Percentiles rank a stretch among this genome's conserved stretches.
Conservation (phyloP, 2,797 vertebrate genomes). For the Oreonectes daqikongensis region DNA sequence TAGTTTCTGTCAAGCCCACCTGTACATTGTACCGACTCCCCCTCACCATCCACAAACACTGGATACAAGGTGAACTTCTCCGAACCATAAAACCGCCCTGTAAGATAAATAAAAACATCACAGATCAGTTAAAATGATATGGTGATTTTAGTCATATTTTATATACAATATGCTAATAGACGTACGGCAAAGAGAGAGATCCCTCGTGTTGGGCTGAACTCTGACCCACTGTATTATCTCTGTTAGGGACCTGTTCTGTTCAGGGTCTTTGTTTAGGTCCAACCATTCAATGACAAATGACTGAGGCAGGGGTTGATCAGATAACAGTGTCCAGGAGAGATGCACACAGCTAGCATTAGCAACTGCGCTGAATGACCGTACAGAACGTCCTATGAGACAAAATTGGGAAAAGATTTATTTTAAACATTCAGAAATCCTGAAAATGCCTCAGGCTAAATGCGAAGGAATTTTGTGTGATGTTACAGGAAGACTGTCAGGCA, state of each 20-base stretch:
- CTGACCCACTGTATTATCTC: constrained; percentile 78
- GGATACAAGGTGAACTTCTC: constrained; percentile 88
- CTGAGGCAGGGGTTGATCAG: constrained; percentile 64
- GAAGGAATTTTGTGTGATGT: not conserved
- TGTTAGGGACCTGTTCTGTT: constrained; percentile 57
- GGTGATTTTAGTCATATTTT: too few species aligned
- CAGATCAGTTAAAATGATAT: not conserved
- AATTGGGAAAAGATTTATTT: too few species aligned
- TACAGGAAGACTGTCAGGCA: not conserved
- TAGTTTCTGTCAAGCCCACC: too few species aligned
- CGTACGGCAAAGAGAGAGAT: constrained; percentile 69
- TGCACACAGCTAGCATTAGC: constrained; percentile 85
- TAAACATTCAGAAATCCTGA: not conserved
- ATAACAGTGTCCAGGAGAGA: constrained; percentile 80
- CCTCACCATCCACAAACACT: constrained; percentile 86
- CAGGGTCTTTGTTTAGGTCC: constrained; percentile 65
- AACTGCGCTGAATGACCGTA: constrained; percentile 52
- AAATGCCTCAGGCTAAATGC: not conserved
- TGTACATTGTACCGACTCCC: constrained; percentile 76
- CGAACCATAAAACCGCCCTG: constrained; percentile 84
- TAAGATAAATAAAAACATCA: not conserved
- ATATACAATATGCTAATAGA: not conserved
- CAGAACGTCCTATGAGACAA: constrained; percentile 43
- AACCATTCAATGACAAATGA: constrained; percentile 88
- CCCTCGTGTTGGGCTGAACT: constrained; percentile 69